Base-by-base conservation (phyloP, 2,113 vertebrate species). In the Elgaria multicarinata region DNA sequence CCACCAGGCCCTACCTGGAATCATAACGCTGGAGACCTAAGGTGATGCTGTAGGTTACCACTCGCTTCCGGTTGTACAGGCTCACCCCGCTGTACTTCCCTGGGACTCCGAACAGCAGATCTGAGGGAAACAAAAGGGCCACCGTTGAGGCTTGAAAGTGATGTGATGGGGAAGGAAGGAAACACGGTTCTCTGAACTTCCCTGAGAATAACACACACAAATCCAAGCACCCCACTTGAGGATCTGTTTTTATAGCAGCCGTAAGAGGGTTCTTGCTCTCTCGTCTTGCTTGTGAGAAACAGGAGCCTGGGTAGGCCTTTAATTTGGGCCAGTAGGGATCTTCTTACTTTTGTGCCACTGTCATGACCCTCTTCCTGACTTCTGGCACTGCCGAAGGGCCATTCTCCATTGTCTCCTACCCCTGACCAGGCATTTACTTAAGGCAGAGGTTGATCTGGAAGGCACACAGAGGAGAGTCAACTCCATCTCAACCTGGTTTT, bases 31-130 rank as follows among this genome's bases (percentile, higher is more conserved):
- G 98, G 71, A 99, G 97, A 67, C 97, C 99, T 83, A 99, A 93
- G 0, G 98, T 99, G 95, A 99, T 96, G 0, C 98, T 98, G 94
- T 99, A 99, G 0, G 98, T 98, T 69, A 99, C 98, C 92, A 99
- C 98, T 4, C 98, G 96, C 91, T 97, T 98, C 95, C 97, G 97
- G 83, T 97, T 98, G 83, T 97, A 98, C 62, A 98, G 97, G 94
- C 95, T 98, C 90, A 99, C 98, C 1, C 99, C 99, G 0, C 98
- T 99, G 97, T 98, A 97, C 90, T 97, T 98, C 77, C 98, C 98
- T 0, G 98, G 98, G 28, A 99, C 98, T 0, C 99, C 99, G 0
- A 99, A 99, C 58, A 99, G 94, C 94, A 99, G 95, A 83, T 99
- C 99, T 99, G 95, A 95, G 92, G 55, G 50, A 26, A 74, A n/a